Base-by-base conservation (phyloP, 1,140 invertebrate genomes). In the Ceratosolen fusciceps region DNA sequence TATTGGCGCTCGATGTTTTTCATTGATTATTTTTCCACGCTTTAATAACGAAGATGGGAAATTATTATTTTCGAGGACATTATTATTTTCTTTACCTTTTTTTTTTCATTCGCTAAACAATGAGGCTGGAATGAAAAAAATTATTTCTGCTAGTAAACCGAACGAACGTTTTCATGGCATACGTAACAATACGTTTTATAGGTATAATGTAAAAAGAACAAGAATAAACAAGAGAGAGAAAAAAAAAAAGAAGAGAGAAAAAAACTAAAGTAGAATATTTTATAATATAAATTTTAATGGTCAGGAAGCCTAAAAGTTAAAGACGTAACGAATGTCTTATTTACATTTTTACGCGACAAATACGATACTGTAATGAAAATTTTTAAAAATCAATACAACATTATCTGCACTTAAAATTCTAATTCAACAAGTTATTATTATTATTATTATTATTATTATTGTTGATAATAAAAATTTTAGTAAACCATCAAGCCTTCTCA, bases 171-270 rank as follows among this genome's bases (percentile, higher is more conserved):
- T 73, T 73, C 58, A 73, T 73, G 71, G 39, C 71, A 56, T 24
- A 56, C 49, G 71, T 58, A 73, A 56, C 31, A 26, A 73, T n/a
- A n/a, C n/a, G 58, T 37, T 73, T 73, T 73, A 73, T 73, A 73
- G 71, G 29, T 73, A 73, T 73, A 73, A 73, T 73, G 29, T 39
- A 73, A 73, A 71, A 73, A 37, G 71, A 34, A 73, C 56, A 73
- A 56, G 58, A 73, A 73, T 37, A 56, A 56, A 56, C 58, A 52
- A 73, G 49, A 73, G 31, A 49, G 21, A 31, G 37, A 31, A 37
- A 37, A 37, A 19, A 37, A 37, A 52, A 52, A 71, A 49, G 68
- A 71, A 71, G 52, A 52, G 54, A 52, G 24, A 65, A 3, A 37
- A 65, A 65, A 65, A 37, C n/a, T 12, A n/a, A n/a, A n/a, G 2